Percentiles rank a stretch among this genome's conserved stretches.
Evolutionary conservation across 1,140 invertebrate genomes (phyloP).

Genomic region (Trachymyrmex cornetzi): DNA sequence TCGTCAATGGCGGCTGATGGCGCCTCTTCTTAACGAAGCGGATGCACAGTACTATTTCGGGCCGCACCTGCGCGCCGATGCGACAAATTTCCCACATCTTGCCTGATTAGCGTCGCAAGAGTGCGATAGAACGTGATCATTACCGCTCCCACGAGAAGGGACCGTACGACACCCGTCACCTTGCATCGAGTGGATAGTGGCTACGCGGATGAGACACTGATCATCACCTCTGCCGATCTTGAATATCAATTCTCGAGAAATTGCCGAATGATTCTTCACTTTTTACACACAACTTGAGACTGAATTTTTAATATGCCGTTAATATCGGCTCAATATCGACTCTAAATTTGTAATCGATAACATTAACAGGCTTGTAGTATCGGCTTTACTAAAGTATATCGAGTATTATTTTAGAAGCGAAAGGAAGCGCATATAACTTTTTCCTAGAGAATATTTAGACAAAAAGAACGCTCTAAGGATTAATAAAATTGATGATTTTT

Average conservation of each 20-base stretch:
- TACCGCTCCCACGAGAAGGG: not conserved
- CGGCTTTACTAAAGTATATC: not conserved
- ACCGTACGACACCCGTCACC: slow-evolving; percentile 16
- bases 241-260: slow-evolving; percentile 19
- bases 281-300: too few relatives aligned
- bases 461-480: not conserved
- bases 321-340: not conserved
- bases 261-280: not conserved
- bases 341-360: slow-evolving; percentile 28
- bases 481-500: not conserved
- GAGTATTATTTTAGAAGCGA: not conserved
- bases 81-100: slow-evolving; percentile 65
- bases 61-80: slow-evolving; percentile 60
- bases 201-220: not conserved
- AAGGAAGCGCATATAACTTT: not conserved
- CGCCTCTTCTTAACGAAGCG: slow-evolving; percentile 61
- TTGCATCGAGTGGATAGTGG: slow-evolving; percentile 22
- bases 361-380: not conserved
- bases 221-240: not conserved
- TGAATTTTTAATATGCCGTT: not conserved
- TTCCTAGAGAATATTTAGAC: not conserved
- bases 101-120: slow-evolving; percentile 63
- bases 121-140: slow-evolving; percentile 50
- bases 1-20: slow-evolving; percentile 60
- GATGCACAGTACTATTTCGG: slow-evolving; percentile 62